Percentiles rank a stretch among this genome's conserved stretches.
Evolutionary conservation across 2,113 vertebrate species (phyloP).

Genomic region (Malurus cyaneus): DNA sequence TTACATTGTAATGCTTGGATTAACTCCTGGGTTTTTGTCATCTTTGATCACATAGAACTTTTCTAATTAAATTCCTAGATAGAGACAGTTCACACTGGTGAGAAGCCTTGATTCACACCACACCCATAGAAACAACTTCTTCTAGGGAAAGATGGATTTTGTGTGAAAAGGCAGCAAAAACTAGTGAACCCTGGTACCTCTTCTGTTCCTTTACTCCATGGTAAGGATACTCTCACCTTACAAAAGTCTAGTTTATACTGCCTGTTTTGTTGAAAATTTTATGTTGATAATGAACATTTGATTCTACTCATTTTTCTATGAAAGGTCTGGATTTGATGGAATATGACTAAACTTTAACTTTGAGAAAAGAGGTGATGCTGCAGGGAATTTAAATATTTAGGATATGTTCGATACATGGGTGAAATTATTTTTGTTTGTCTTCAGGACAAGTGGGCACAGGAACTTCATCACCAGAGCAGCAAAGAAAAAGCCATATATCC

Average conservation of each 20-base stretch:
- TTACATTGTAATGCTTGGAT: conserved; percentile 55
- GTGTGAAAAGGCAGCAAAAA: background rate
- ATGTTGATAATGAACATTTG: background rate
- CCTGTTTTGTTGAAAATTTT: background rate
- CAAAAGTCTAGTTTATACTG: background rate
- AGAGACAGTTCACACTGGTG: background rate
- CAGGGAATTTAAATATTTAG: background rate
- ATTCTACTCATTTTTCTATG: background rate
- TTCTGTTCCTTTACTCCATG: background rate
- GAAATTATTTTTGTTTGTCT: background rate
- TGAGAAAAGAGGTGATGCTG: background rate
- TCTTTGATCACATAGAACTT: conserved; percentile 19
- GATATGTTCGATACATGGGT: background rate
- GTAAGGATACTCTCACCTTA: background rate
- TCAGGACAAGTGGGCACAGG: background rate
- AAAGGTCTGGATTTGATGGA: background rate
- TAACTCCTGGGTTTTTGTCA: conserved; percentile 38
- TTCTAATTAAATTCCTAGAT: conserved; percentile 26
- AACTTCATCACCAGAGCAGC: background rate
- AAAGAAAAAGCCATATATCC: background rate
- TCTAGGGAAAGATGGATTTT: background rate
- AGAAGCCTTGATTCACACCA: background rate
- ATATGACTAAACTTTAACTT: background rate
- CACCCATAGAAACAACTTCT: background rate
- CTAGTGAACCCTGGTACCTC: background rate